phyloP scores from a whole-genome alignment of 2,797 vertebrate species.

The Potorous gilbertii region DNA sequence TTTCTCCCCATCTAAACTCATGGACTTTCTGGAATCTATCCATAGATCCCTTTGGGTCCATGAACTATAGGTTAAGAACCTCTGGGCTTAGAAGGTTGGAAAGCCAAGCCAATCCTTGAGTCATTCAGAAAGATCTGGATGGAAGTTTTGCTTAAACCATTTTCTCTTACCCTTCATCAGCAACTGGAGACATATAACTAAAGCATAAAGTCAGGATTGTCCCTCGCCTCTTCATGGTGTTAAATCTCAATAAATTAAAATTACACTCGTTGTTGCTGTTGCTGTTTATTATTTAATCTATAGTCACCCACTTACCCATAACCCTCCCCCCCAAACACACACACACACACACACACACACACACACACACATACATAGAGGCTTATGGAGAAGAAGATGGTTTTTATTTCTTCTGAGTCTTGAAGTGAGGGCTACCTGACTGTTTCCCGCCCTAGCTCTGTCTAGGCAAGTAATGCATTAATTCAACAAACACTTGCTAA shows the following conservation, averaged over 20 bases:
- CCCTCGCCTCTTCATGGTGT: constrained; percentile 47
- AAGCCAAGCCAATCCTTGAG: constrained; percentile 2
- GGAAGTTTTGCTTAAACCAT: constrained; percentile 50
- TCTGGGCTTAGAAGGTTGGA: background rate
- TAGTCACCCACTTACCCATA: background rate
- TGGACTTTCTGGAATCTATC: background rate
- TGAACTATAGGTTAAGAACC: constrained; percentile 18
- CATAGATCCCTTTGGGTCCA: background rate
- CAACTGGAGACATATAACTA: constrained; percentile 38
- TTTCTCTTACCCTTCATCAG: constrained; percentile 38
- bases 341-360: background rate
- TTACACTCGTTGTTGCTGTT: constrained; percentile 47
- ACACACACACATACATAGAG: background rate
- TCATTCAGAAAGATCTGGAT: constrained; percentile 1
- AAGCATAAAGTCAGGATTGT: constrained; percentile 62
- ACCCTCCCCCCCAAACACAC: background rate
- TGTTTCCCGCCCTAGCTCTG: background rate
- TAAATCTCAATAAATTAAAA: constrained; percentile 67
- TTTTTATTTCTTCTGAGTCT: constrained; percentile 18
- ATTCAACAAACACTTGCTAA: constrained; percentile 31
- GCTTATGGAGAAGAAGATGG: background rate
- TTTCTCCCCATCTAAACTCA: background rate
- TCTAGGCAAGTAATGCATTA: background rate
- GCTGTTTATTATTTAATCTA: constrained; percentile 5
- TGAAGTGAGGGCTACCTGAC: background rate